These are phyloP conservation scores for Prenolepis imparis DNA, from an alignment of 2,888 invertebrate species.

Conservation along the genomic window DNA sequence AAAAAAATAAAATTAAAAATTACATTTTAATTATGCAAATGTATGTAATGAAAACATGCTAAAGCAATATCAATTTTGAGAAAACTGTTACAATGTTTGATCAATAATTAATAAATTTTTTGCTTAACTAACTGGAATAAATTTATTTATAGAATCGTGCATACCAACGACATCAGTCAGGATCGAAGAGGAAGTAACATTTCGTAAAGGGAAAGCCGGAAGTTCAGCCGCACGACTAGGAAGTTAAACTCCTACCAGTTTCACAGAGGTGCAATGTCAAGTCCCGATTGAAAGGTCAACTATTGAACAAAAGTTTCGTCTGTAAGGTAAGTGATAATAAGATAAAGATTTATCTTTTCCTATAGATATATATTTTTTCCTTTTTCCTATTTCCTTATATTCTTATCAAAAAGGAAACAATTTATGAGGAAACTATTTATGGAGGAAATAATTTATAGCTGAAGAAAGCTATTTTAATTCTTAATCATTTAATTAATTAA, in stretches of 20 bases:
- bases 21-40: not conserved
- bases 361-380: not conserved
- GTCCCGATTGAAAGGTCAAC: conserved; percentile 56
- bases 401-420: conserved; percentile 4
- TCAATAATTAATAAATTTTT: conserved; percentile 32
- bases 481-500: not conserved
- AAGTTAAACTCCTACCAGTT: conserved; percentile 53
- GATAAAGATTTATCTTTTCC: not conserved
- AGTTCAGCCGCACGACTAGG: conserved; percentile 68
- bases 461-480: not conserved
- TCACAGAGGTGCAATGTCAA: conserved; percentile 68
- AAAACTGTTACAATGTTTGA: conserved; percentile 42
- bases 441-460: not conserved
- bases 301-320: not conserved
- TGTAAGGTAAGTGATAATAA: not conserved
- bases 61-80: conserved; percentile 24
- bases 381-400: not conserved
- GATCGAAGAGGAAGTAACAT: conserved; percentile 77
- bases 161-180: conserved; percentile 46
- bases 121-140: conserved; percentile 43
- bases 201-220: conserved; percentile 79
- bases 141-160: conserved; percentile 67
- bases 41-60: not conserved
- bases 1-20: not conserved
- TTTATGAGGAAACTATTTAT: conserved; percentile 11